Base-by-base conservation (phyloP, 2,797 vertebrate species). In the Pogonophryne albipinna region DNA sequence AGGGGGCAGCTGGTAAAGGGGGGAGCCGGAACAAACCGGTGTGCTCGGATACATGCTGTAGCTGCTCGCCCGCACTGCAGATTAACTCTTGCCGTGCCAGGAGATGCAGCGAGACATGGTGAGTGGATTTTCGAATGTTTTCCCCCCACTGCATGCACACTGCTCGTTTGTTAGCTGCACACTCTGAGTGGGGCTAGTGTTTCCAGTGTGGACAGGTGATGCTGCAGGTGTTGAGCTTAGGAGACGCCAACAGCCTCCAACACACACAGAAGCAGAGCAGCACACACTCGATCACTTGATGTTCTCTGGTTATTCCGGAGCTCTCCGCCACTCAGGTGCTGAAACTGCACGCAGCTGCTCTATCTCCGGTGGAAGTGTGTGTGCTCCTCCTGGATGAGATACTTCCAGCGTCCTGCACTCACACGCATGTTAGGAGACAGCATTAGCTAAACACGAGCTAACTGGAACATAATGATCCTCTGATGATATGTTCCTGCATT, bases 31-130 rank as follows among this genome's bases (percentile, higher is more conserved):
- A 94, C 92, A 95, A 94, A 94, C 94, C 93, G 93, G 94, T 93
- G 94, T 88, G 92, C 93, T 93, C 91, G 88, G 91, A 92, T 94
- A 93, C 94, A 93, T 88, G 92, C 92, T 92, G 92, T 85, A 94
- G 91, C 93, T 89, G 92, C 90, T 94, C 93, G 87, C 93, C 94
- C 94, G 94, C 95, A 96, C 95, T 95, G 95, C 95, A 95, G 95
- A 95, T 95, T 95, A 96, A 96, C 95, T 90, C 91, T 88, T 94
- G 12, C 73, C 44, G 78, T 66, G 86, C 95, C 89, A 86, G 85
- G 86, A 66, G 84, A 86, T 66, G 82, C 80, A 80, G 67, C 85
- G 71, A 72, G 67, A 90, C 82, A 71, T 49, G 93, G 94, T 95
- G 91, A 93, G 94, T 94, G 91, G 46, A 83, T 67, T 76, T 63